Conservation (phyloP, 1,140 invertebrate species). For the Caenorhabditis latens region DNA sequence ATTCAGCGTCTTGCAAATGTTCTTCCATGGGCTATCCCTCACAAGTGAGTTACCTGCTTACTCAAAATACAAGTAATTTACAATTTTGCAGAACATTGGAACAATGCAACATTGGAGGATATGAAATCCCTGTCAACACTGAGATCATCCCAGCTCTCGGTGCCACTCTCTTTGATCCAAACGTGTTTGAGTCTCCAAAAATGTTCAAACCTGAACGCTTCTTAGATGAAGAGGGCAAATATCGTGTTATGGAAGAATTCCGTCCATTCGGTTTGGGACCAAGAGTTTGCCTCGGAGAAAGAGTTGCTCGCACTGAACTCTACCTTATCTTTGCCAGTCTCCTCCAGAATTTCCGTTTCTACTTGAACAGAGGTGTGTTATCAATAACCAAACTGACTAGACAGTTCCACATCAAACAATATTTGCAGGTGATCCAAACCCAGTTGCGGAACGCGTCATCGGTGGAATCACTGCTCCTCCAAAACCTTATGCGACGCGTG, state of each 20-base stretch:
- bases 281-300: conserved; percentile 76
- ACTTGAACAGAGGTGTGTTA: conserved; percentile 39
- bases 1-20: conserved; percentile 70
- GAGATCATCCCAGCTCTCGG: conserved; percentile 86
- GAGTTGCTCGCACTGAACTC: conserved; percentile 73
- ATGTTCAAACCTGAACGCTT: conserved; percentile 84
- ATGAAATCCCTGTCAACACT: conserved; percentile 81
- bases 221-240: conserved; percentile 81
- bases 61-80: background rate
- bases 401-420: background rate
- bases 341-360: conserved; percentile 71
- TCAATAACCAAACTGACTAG: background rate
- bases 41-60: conserved; percentile 36
- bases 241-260: conserved; percentile 82
- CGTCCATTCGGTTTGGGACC: conserved; percentile 83
- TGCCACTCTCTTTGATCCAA: conserved; percentile 86
- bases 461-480: conserved; percentile 64
- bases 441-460: conserved; percentile 50
- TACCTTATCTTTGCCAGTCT: conserved; percentile 72
- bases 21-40: conserved; percentile 69
- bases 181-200: conserved; percentile 84
- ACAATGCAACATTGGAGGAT: conserved; percentile 78
- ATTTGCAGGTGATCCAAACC: conserved; percentile 15
- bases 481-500: conserved; percentile 42
- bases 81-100: conserved; percentile 59